Evolutionary conservation across 1,140 invertebrate genomes (phyloP).

Genomic region (Zaprionus africanus): DNA sequence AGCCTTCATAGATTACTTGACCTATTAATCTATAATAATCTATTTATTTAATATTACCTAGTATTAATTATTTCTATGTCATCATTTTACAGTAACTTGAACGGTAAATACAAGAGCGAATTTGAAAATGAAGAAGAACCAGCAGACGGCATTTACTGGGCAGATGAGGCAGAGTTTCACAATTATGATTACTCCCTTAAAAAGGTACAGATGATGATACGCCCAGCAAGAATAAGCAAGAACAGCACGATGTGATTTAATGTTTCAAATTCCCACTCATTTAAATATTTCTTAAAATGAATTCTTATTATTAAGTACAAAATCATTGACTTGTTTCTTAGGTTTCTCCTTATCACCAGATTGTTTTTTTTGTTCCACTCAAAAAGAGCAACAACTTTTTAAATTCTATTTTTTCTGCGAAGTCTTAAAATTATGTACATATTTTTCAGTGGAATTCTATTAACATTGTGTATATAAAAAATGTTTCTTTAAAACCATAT

Average conservation of each 20-base stretch:
- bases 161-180: slow-evolving; percentile 1
- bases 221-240: neutral
- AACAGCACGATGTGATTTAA: neutral
- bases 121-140: fast-evolving
- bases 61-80: neutral
- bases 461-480: neutral
- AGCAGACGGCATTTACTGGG: neutral
- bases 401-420: no score
- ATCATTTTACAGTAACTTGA: neutral
- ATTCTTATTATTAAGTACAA: no score
- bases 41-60: no score
- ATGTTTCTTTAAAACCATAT: neutral
- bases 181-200: neutral
- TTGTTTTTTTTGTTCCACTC: neutral
- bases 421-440: no score
- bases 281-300: no score
- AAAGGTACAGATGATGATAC: slow-evolving; percentile 3
- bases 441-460: no score
- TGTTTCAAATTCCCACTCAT: no score
- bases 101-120: neutral
- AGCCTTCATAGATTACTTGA: no score
- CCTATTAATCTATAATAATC: neutral
- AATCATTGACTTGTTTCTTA: no score
- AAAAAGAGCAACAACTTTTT: no score
- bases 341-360: neutral